Evolutionary conservation across 2,888 invertebrate genomes (phyloP), one percentile per base, ranked within the genome.

Genomic region (Chloroclysta siterata): DNA sequence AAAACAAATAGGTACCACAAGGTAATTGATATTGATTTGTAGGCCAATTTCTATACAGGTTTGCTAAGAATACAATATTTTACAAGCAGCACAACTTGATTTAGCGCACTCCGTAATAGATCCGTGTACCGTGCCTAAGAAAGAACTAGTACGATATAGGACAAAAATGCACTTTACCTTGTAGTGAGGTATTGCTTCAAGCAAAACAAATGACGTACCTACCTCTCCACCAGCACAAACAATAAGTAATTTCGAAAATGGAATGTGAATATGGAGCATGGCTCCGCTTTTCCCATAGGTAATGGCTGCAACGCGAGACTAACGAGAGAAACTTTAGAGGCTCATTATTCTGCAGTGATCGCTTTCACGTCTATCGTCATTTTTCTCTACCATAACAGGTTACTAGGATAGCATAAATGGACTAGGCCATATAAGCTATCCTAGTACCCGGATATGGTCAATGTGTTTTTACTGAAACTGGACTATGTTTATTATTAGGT

Each of bases 211-310:
- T 53, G 60, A 65, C 48, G 56, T 22, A 50, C 28, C 11, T 53
- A 8, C 36, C 44, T 44, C 44, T n/a, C 17, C 46, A 17, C 14
- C 48, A 39, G 72, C 74, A 78, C 77, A 78, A 80, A 83, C 83
- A 82, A 83, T 80, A 78, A 79, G 79, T 80, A 82, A 84, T 85
- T 82, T 83, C 56, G 74, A 80, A 82, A 84, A 82, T 82, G 81
- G 78, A 81, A 68, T 46, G 77, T 72, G 71, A 74, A 75, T 78
- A 79, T 79, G 76, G 77, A 79, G 55, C 47, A 47, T 48, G 36
- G 76, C 76, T 64, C 70, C 65, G 71, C 72, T 77, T 78, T 80
- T 77, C 77, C 79, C 77, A 77, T 78, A 78, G 79, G 79, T 80
- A 83, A 83, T 82, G 81, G 82, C 81, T 79, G 79, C 76, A 81